A percentile compares a stretch with the other conserved stretches of the same genome.
phyloP scores from a whole-genome alignment of 2,888 invertebrate species.

The Cremastobaeus sp. region DNA sequence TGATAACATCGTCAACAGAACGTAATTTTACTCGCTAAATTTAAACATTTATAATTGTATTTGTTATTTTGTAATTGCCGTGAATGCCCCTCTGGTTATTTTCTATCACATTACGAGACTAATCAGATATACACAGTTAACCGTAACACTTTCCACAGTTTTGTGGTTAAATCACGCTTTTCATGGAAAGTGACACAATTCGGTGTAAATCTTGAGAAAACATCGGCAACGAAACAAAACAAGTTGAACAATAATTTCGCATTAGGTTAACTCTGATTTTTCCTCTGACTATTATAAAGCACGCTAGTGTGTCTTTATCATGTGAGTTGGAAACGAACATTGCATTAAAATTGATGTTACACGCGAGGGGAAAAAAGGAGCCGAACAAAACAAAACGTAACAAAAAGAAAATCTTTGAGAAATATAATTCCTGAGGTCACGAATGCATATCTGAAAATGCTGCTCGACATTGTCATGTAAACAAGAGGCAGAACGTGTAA shows the following conservation, averaged over 20 bases:
- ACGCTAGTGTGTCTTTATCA: slow-evolving; percentile 32
- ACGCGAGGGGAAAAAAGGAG: background rate
- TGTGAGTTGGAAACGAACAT: slow-evolving; percentile 29
- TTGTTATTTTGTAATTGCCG: slow-evolving; percentile 30
- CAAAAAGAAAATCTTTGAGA: slow-evolving; percentile 15
- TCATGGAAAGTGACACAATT: too few species aligned
- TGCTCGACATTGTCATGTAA: slow-evolving; percentile 44
- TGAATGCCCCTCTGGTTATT: slow-evolving; percentile 14
- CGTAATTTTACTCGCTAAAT: slow-evolving; percentile 39
- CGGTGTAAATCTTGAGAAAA: too few species aligned
- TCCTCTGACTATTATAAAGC: background rate
- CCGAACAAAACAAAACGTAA: slow-evolving; percentile 9
- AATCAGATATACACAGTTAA: too few species aligned
- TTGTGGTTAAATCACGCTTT: too few species aligned
- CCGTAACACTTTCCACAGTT: too few species aligned
- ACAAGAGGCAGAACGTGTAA: slow-evolving; percentile 31
- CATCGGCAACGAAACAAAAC: background rate
- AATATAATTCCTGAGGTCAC: slow-evolving; percentile 37
- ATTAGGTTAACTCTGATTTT: slow-evolving; percentile 21
- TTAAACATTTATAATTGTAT: slow-evolving; percentile 33
- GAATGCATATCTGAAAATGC: slow-evolving; percentile 40
- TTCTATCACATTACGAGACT: background rate
- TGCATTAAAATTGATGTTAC: slow-evolving; percentile 38
- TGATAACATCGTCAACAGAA: slow-evolving; percentile 41
- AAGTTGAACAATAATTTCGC: slow-evolving; percentile 37